Evolutionary conservation across 2,113 vertebrate genomes (phyloP).

Genomic region (Alexandromys fortis): DNA sequence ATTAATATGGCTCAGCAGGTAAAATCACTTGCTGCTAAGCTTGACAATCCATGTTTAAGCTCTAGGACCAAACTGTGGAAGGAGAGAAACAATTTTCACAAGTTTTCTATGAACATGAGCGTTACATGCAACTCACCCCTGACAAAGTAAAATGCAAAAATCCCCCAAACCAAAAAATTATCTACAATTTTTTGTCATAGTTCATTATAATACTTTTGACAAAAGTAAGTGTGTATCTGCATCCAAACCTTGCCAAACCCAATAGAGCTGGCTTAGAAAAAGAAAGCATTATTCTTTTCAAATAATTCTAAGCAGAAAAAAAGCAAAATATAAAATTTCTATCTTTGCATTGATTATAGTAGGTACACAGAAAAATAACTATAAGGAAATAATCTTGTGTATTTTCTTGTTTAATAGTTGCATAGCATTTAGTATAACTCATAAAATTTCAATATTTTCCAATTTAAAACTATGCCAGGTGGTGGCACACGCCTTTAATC

Average conservation of each 20-base stretch:
- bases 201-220: conserved; percentile 4
- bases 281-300: conserved; percentile 28
- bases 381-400: background rate
- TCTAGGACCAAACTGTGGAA: background rate
- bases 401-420: background rate
- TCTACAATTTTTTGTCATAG: background rate
- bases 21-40: background rate
- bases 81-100: background rate
- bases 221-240: conserved; percentile 25
- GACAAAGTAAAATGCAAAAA: background rate
- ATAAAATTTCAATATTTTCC: background rate
- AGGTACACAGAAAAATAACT: conserved; percentile 8
- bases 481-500: background rate
- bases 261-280: conserved; percentile 30
- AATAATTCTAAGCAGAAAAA: conserved; percentile 45
- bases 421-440: background rate
- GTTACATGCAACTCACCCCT: background rate
- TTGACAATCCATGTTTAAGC: background rate
- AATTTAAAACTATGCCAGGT: background rate
- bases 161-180: background rate
- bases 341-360: conserved; percentile 9
- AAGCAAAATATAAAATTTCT: conserved; percentile 29
- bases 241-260: background rate
- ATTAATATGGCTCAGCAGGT: background rate
- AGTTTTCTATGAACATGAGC: background rate